phyloP scores from a whole-genome alignment of 2,888 invertebrate species.

The Drosophila longiperda region DNA sequence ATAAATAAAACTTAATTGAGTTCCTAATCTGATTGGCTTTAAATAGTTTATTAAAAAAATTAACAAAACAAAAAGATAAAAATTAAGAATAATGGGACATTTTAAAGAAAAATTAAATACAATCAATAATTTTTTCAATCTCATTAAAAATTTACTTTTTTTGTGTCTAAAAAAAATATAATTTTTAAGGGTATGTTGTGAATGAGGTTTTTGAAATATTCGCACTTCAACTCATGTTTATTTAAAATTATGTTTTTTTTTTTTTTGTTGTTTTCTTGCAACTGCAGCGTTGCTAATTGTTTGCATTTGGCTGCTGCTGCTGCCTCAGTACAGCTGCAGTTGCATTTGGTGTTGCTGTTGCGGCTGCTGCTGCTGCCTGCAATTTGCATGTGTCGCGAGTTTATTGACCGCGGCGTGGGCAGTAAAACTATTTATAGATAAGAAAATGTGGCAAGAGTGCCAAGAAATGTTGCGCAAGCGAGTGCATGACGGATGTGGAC shows the following conservation, averaged over 20 bases:
- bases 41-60: not conserved
- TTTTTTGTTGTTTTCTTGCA: slow-evolving; percentile 39
- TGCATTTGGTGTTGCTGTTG: slow-evolving; percentile 21
- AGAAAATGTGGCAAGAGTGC: slow-evolving; percentile 79
- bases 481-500: slow-evolving; percentile 47
- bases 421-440: slow-evolving; percentile 78
- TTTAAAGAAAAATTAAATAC: not conserved
- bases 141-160: not conserved
- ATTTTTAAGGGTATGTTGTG: slow-evolving; percentile 2
- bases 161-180: not conserved
- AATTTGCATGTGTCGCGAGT: slow-evolving; percentile 81
- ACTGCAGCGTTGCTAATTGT: slow-evolving; percentile 64
- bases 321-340: slow-evolving; percentile 27
- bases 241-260: slow-evolving; percentile 25
- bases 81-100: fast-evolving
- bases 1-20: not conserved
- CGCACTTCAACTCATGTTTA: slow-evolving; percentile 1
- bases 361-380: slow-evolving; percentile 38
- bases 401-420: slow-evolving; percentile 80
- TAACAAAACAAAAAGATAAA: not conserved
- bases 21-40: not conserved
- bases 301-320: slow-evolving; percentile 59
- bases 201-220: not conserved
- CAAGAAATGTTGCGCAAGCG: slow-evolving; percentile 64
- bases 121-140: not conserved